phyloP scores from a whole-genome alignment of 1,140 invertebrate species.

The Drosophila novamexicana region DNA sequence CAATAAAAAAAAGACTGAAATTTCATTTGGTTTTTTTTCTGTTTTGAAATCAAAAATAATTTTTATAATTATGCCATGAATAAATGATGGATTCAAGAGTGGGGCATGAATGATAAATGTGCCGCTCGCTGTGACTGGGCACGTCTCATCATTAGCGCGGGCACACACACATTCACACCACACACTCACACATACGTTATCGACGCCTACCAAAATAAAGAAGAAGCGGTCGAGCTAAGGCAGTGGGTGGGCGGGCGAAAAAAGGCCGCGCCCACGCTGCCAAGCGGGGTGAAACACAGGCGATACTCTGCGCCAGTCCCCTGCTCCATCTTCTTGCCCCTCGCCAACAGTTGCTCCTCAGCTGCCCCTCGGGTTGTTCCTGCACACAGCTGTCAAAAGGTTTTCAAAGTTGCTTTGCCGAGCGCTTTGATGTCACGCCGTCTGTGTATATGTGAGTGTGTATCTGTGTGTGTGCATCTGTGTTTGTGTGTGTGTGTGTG shows the following conservation, averaged over 20 bases:
- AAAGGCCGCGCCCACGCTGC: slow-evolving; percentile 64
- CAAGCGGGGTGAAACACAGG: slow-evolving; percentile 48
- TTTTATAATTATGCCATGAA: slow-evolving; percentile 68
- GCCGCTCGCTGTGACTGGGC: slow-evolving; percentile 18
- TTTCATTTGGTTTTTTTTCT: slow-evolving; percentile 11
- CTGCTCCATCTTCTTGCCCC: slow-evolving; percentile 1
- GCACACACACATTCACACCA: slow-evolving; percentile 12
- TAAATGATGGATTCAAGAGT: slow-evolving; percentile 61
- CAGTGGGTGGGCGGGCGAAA: not conserved
- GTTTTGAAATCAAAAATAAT: slow-evolving; percentile 62
- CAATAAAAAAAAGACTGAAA: slow-evolving; percentile 25
- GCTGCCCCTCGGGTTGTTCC: slow-evolving; percentile 13
- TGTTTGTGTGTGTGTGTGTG: slow-evolving; percentile 39
- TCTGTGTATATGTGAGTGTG: slow-evolving; percentile 20
- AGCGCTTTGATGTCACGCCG: slow-evolving; percentile 73
- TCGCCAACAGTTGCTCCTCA: slow-evolving; percentile 2
- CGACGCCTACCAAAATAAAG: slow-evolving; percentile 44
- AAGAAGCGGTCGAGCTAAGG: not conserved
- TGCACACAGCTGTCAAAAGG: slow-evolving; percentile 76
- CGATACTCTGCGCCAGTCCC: not conserved
- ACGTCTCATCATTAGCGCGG: slow-evolving; percentile 55
- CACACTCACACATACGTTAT: not conserved
- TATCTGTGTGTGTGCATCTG: slow-evolving; percentile 57
- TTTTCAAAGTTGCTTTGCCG: slow-evolving; percentile 76
- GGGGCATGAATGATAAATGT: slow-evolving; percentile 61